phyloP scores from a whole-genome alignment of 2,888 invertebrate genomes.

The Drosophila mayaguana region DNA sequence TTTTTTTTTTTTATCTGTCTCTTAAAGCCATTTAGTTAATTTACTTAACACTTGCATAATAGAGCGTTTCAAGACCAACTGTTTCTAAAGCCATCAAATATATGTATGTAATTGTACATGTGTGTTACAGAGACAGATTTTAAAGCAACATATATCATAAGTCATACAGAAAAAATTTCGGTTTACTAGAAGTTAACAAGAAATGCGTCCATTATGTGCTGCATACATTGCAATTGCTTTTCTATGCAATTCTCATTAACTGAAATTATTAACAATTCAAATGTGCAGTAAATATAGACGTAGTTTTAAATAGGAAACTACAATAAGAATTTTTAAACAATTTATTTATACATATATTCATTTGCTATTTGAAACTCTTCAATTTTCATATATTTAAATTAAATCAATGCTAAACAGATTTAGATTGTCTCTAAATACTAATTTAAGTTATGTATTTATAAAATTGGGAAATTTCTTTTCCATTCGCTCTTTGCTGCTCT shows the following conservation, averaged over 20 bases:
- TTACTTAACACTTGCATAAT: neutral
- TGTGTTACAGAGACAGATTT: neutral
- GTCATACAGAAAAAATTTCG: neutral
- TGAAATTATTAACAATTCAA: neutral
- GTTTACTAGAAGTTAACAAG: neutral
- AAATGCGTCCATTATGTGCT: neutral
- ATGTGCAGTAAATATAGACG: too few relatives aligned
- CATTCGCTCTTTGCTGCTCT: neutral
- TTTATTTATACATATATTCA: too few relatives aligned
- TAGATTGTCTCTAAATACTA: too few relatives aligned
- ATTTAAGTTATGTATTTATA: too few relatives aligned
- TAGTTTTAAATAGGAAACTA: too few relatives aligned
- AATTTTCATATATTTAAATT: too few relatives aligned
- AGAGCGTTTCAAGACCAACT: neutral
- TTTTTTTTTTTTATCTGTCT: neutral
- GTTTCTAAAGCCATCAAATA: neutral
- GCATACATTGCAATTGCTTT: neutral
- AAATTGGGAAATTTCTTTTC: too few relatives aligned
- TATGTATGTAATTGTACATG: neutral
- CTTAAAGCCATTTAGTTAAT: slow-evolving; percentile 8
- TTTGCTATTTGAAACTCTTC: too few relatives aligned
- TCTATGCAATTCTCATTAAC: slow-evolving; percentile 11
- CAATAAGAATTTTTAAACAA: too few relatives aligned
- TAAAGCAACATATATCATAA: neutral
- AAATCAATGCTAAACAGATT: too few relatives aligned